A percentile compares a stretch with the other conserved stretches of the same genome.
Evolutionary conservation across 2,888 invertebrate genomes (phyloP).

Genomic region (Meandrusa payeni): DNA sequence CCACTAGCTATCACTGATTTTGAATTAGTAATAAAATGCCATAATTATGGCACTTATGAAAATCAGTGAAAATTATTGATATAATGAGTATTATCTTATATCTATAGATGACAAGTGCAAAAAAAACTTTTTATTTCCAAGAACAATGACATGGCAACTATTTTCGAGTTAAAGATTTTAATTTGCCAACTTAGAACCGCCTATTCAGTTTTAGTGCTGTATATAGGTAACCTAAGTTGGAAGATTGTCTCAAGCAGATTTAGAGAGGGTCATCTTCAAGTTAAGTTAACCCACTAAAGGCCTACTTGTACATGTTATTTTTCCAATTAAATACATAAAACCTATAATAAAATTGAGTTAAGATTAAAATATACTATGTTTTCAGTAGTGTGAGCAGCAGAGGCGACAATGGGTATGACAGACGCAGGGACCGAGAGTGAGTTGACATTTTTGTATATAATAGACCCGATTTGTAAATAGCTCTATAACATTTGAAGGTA

Average conservation of each 20-base stretch:
- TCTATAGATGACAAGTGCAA: too few relatives aligned
- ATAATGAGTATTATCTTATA: too few relatives aligned
- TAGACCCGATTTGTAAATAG: too few relatives aligned
- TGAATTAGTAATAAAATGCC: too few relatives aligned
- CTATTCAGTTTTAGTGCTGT: slow-evolving; percentile 28
- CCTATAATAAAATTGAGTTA: not conserved
- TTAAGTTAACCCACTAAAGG: slow-evolving; percentile 60
- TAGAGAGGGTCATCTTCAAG: slow-evolving; percentile 56
- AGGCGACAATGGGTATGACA: slow-evolving; percentile 76
- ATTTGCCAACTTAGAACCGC: slow-evolving; percentile 49
- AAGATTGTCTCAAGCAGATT: slow-evolving; percentile 52
- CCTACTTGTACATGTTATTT: slow-evolving; percentile 54
- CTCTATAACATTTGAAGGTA: too few relatives aligned
- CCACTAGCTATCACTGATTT: too few relatives aligned
- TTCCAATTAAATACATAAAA: too few relatives aligned
- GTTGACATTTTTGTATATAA: slow-evolving; percentile 44
- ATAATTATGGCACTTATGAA: too few relatives aligned
- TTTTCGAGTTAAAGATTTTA: slow-evolving; percentile 15
- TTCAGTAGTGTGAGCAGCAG: slow-evolving; percentile 62
- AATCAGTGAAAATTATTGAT: too few relatives aligned
- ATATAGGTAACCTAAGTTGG: slow-evolving; percentile 49
- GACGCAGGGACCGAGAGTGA: slow-evolving; percentile 81
- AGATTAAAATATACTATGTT: slow-evolving; percentile 11
- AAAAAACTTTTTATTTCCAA: too few relatives aligned
- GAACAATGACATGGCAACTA: too few relatives aligned